Conservation (phyloP, 2,113 vertebrate genomes). For the Pomatorhinus ruficollis region DNA sequence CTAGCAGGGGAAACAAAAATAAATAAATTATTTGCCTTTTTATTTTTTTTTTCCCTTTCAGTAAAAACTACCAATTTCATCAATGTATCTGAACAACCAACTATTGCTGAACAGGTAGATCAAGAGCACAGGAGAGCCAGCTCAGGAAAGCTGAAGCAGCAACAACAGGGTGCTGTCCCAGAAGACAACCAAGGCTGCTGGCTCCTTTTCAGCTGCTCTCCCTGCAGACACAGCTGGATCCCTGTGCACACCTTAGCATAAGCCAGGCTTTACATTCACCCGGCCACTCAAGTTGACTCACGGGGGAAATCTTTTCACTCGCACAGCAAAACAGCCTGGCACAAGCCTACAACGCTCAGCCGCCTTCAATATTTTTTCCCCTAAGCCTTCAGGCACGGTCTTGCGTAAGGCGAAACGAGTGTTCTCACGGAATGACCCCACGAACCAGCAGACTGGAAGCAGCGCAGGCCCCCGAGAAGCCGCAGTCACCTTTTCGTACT, state of each 20-base stretch:
- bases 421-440: fast-evolving
- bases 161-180: neutral
- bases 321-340: neutral
- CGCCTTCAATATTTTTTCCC: neutral
- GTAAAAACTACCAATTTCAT: neutral
- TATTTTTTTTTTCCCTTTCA: neutral
- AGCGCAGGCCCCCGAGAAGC: neutral
- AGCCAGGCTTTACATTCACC: neutral
- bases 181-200: fast-evolving
- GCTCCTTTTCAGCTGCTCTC: neutral
- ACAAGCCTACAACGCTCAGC: neutral
- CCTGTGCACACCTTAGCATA: fast-evolving
- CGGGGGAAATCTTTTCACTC: neutral
- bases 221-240: neutral
- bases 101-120: fast-evolving
- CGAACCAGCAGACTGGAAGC: neutral
- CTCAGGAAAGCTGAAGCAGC: neutral
- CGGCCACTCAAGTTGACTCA: neutral
- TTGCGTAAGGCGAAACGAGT: too few species aligned
- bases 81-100: fast-evolving
- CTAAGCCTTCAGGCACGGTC: neutral
- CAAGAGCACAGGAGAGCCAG: neutral
- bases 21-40: fast-evolving
- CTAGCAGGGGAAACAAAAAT: constrained; percentile 57
- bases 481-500: constrained; percentile 80